phyloP scores from a whole-genome alignment of 2,797 vertebrate genomes.

The Pipistrellus pygmaeus region DNA sequence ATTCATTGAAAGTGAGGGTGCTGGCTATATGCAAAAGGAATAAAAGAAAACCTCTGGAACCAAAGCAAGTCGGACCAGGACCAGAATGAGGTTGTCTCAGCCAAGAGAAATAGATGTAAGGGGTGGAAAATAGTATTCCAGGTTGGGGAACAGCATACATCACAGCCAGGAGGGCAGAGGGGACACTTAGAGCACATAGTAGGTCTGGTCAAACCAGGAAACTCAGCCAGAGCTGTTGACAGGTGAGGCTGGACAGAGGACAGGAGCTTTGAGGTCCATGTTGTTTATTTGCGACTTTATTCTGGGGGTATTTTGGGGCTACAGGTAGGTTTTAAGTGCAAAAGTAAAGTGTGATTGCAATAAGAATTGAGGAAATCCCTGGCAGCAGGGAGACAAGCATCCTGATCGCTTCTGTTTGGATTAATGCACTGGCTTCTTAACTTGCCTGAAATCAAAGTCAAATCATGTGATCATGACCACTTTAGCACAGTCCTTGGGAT shows the following conservation, averaged over 20 bases:
- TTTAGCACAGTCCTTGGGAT: accelerated
- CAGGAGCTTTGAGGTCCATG: accelerated
- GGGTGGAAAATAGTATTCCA: not conserved
- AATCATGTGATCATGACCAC: accelerated
- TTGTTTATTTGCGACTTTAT: not conserved
- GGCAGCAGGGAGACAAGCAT: too few species aligned
- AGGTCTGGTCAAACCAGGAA: accelerated
- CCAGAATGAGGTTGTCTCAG: not conserved
- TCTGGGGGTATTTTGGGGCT: not conserved
- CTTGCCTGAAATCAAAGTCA: too few species aligned
- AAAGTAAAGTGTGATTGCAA: not conserved
- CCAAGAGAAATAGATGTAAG: not conserved
- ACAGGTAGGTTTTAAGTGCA: not conserved
- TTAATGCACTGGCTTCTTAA: too few species aligned
- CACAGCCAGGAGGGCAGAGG: not conserved
- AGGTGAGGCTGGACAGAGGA: accelerated
- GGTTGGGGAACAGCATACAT: accelerated
- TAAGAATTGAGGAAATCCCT: accelerated
- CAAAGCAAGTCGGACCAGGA: not conserved
- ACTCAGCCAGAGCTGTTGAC: not conserved
- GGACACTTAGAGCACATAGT: accelerated
- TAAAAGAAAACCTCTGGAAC: accelerated
- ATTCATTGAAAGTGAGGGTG: not conserved
- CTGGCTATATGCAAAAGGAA: not conserved
- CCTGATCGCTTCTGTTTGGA: too few species aligned